Percentiles rank a stretch among this genome's conserved stretches.
These are phyloP conservation scores for Orthosia gracilis DNA, from an alignment of 2,888 invertebrate species.

Conservation along the genomic window DNA sequence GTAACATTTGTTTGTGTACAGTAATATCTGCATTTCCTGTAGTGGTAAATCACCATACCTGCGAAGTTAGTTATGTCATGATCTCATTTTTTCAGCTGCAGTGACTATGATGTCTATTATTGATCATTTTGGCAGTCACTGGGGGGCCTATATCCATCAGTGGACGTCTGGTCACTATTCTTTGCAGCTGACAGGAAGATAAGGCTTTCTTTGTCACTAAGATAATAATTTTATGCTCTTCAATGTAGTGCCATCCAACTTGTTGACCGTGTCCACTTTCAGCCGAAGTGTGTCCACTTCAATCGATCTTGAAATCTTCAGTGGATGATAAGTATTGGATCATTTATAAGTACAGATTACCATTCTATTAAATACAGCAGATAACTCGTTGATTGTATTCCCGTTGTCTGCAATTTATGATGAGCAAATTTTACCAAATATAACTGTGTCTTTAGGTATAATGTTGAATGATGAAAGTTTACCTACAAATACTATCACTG, in stretches of 20 bases:
- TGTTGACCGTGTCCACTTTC: slow-evolving; percentile 52
- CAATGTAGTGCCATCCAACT: slow-evolving; percentile 34
- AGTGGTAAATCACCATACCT: not conserved
- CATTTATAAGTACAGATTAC: not conserved
- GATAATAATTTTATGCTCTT: slow-evolving; percentile 19
- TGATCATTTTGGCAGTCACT: not conserved
- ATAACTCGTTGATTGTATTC: too few species aligned
- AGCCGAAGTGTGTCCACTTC: slow-evolving; percentile 44
- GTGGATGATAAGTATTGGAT: slow-evolving; percentile 14
- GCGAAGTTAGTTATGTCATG: not conserved
- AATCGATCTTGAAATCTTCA: slow-evolving; percentile 30
- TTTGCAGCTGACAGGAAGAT: not conserved
- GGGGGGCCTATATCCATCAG: not conserved
- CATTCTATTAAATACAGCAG: not conserved
- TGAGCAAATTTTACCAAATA: too few species aligned
- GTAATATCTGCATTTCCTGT: too few species aligned
- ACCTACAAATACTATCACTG: too few species aligned
- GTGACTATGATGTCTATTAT: not conserved
- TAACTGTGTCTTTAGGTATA: too few species aligned
- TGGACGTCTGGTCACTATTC: not conserved
- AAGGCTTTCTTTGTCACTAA: slow-evolving; percentile 11
- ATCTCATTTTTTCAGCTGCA: not conserved
- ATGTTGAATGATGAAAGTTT: too few species aligned
- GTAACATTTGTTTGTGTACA: too few species aligned
- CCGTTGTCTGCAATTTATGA: too few species aligned